These are phyloP conservation scores for Sphaerophoria rueppellii DNA, from an alignment of 2,888 invertebrate species.

Conservation along the genomic window DNA sequence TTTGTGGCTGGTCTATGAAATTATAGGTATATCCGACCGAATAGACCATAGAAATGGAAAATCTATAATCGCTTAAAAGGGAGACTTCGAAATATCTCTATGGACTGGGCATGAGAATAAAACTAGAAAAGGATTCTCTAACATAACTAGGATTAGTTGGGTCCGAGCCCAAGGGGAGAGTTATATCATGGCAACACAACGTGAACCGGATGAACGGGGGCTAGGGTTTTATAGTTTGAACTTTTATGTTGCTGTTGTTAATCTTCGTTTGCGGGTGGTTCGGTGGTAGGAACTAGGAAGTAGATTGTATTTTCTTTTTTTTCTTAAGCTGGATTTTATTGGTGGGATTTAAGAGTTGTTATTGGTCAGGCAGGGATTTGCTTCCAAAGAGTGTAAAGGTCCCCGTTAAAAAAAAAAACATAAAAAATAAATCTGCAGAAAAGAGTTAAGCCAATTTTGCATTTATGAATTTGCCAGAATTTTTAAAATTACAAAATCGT, in stretches of 20 bases:
- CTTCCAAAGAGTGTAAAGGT: no score
- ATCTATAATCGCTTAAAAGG: conserved; percentile 21
- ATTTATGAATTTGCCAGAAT: no score
- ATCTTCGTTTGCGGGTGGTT: neutral
- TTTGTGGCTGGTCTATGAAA: no score
- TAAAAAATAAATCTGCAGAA: no score
- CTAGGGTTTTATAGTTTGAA: neutral
- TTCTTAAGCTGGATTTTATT: neutral
- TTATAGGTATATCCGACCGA: neutral
- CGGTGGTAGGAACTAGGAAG: neutral
- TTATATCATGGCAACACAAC: neutral
- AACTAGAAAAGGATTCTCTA: neutral
- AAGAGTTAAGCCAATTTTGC: no score
- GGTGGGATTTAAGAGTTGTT: neutral
- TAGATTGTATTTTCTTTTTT: neutral
- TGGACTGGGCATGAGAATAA: neutral
- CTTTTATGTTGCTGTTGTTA: neutral
- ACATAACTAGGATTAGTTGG: conserved; percentile 25
- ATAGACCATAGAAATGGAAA: neutral
- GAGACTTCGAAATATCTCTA: neutral
- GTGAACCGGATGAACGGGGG: neutral
- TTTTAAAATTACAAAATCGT: no score
- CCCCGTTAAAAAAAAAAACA: no score
- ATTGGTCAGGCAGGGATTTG: neutral
- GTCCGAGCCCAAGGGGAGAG: neutral